Base-by-base conservation (phyloP, 2,797 vertebrate species). In the Sebastes hopkinsi region DNA sequence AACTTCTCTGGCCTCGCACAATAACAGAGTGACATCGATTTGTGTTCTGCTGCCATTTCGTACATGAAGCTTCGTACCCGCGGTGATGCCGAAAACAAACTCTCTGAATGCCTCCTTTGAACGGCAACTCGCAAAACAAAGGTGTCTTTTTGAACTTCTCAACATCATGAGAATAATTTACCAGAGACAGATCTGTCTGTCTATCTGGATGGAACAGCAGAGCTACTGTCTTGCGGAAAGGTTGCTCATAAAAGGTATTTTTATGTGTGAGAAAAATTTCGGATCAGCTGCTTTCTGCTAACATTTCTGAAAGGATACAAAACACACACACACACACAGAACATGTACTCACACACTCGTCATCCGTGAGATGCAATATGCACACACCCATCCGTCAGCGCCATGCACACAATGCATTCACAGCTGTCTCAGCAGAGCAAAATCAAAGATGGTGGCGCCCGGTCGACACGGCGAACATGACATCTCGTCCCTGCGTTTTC, bases 91-190 rank as follows among this genome's bases (percentile, higher is more conserved):
- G 42, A 80, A 73, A 90, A 94, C 87, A 88, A 92, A 91, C 77
- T 84, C 66, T 77, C 72, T 91, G 77, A 94, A 92, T 87, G 84
- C 67, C 50, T 79, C 85, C 83, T 94, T 93, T 93, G 81, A 95
- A 92, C 22, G 50, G 60, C 65, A 75, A 82, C 73, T 74, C 64
- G 67, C 77, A 77, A 80, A 86, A 94, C 92, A 95, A 94, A 92
- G 88, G 66, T 61, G 64, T 92, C 82, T 86, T 94, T 92, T 83
- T 83, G 12, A 72, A 46, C 84, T 62, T 38, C 84, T 85, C 64
- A 29, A 73, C 91, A 91, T 94, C 92, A 93, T 94, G 92, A 94
- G 88, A 93, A 89, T 77, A 64, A 66, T 87, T 80, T 54, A 92
- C 81, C 90, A 90, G 85, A 87, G 89, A 90, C 90, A 90, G 82